phyloP scores from a whole-genome alignment of 2,797 vertebrate genomes.

The Acestrorhynchus altus region DNA sequence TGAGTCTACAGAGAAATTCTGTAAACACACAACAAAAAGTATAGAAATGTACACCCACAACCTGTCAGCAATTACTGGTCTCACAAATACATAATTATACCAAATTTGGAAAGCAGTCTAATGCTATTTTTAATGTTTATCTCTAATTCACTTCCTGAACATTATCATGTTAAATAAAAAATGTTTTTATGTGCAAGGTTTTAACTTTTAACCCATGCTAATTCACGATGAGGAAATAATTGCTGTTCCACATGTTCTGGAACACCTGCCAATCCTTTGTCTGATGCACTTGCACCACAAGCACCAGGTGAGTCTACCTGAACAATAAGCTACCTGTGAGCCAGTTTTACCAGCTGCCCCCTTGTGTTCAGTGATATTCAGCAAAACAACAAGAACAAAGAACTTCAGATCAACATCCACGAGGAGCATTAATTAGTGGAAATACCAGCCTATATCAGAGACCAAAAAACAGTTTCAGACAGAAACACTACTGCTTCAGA shows the following conservation, averaged over 20 bases:
- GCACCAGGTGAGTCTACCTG: constrained; percentile 45
- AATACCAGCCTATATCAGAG: neutral
- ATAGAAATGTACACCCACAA: neutral
- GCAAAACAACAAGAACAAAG: constrained; percentile 38
- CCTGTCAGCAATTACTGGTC: neutral
- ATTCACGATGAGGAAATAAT: neutral
- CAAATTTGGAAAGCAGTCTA: neutral
- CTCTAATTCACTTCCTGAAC: neutral
- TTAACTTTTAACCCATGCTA: no score
- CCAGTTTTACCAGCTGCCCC: constrained; percentile 21
- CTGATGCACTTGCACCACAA: neutral
- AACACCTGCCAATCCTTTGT: constrained; percentile 44
- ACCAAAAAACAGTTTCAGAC: neutral
- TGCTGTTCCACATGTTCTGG: neutral
- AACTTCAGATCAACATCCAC: constrained; percentile 18
- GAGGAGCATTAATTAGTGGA: neutral
- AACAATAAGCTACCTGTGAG: neutral
- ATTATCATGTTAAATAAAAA: neutral
- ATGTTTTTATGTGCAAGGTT: no score
- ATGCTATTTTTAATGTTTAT: neutral
- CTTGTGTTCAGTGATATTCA: constrained; percentile 41
- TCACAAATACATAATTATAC: neutral
- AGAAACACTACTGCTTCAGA: neutral
- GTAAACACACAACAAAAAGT: neutral
- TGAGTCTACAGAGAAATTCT: no score